Evolutionary conservation across 2,888 invertebrate species (phyloP), one percentile per base, ranked within the genome.

Genomic region (Fragum whitleyi): DNA sequence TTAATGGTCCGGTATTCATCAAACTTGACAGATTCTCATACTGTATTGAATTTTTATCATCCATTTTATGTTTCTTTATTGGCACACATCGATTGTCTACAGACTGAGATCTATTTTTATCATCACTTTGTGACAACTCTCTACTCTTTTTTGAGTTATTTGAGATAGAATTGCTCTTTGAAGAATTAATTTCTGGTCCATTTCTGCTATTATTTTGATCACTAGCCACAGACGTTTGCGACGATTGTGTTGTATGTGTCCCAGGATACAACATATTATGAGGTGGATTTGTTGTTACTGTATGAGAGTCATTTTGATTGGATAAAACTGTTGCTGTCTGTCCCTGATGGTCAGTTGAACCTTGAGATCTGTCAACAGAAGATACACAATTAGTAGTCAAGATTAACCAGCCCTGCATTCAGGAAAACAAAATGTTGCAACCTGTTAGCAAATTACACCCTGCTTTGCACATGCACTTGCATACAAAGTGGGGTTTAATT

Each of bases 21-120:
- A 83, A 70, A 42, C 70, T 80, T 5, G 80, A 70, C 26, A 83
- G 39, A 23, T 61, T 72, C 26, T 79, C 59, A 26, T 76, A 80
- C 42, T 73, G 68, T 21, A 76, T 62, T 9, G 53, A 23, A 23
- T 57, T 72, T 36, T 65, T 67, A 71, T 72, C 77, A 72, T 28
- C 39, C 16, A 21, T 65, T 42, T 57, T 62, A 6, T 65, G 65
- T 61, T 57, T 29, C 53, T 70, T 47, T 9, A 36, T 65, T 65
- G 65, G 39, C 42, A 65, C 53, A 29, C 51, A 36, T 2, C n/a
- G 51, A 21, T 29, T 51, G 23, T 53, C 53, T 29, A 23, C 53
- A 7, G n/a, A 32, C 28, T 19, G n/a, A 26, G 51, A 28, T 42
- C 23, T 47, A 28, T 23, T 53, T 11, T 53, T 53, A 6, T 19